These are phyloP conservation scores for Trogon melanurus DNA, from an alignment of 2,113 vertebrate genomes.

Conservation along the genomic window DNA sequence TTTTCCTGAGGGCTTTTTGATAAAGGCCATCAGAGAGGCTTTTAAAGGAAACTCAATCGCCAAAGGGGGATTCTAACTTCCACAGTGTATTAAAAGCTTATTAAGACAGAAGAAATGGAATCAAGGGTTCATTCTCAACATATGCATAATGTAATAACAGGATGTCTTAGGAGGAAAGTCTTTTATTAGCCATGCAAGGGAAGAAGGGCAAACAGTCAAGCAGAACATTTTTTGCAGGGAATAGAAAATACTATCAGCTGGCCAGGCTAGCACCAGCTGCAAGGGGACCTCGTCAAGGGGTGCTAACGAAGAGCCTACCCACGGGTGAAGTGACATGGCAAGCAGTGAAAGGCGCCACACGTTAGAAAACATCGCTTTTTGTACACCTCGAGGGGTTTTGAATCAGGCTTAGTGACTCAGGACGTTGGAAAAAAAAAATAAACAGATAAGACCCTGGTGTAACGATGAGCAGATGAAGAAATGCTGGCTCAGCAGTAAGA, in stretches of 20 bases:
- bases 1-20: slow-evolving; percentile 48
- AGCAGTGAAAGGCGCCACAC: background rate
- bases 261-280: background rate
- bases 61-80: background rate
- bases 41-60: slow-evolving; percentile 41
- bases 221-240: background rate
- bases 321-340: background rate
- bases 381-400: background rate
- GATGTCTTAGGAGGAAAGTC: background rate
- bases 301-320: background rate
- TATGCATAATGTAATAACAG: slow-evolving; percentile 18
- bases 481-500: background rate
- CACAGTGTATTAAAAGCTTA: slow-evolving; percentile 29
- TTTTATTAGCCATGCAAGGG: background rate
- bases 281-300: background rate
- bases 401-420: background rate
- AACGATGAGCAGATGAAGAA: background rate
- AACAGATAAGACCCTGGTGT: background rate
- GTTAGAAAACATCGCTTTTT: background rate
- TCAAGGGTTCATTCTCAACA: background rate
- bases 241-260: background rate
- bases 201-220: background rate
- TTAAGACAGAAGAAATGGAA: slow-evolving; percentile 10
- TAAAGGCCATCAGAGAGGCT: slow-evolving; percentile 44
- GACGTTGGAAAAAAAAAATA: background rate